Percentiles rank a stretch among this genome's conserved stretches.
Conservation (phyloP, 1,140 invertebrate species). For the Oedothorax gibbosus region DNA sequence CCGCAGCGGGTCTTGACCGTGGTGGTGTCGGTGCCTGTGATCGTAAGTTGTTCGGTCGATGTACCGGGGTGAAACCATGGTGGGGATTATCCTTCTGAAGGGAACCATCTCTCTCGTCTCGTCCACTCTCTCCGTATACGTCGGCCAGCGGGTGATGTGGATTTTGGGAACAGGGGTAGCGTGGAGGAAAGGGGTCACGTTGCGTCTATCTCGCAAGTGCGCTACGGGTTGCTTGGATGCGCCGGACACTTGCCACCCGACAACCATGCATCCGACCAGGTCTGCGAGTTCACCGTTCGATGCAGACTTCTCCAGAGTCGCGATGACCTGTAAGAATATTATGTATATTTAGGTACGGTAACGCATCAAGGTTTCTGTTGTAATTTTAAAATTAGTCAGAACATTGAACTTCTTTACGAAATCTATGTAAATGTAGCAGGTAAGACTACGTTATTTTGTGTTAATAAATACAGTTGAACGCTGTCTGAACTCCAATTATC, state of each 20-base stretch:
- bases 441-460: too few relatives aligned
- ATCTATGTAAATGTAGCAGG: too few relatives aligned
- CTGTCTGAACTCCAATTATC: too few relatives aligned
- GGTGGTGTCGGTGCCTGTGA: slow-evolving; percentile 61
- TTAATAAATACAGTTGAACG: too few relatives aligned
- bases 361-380: too few relatives aligned
- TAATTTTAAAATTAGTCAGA: too few relatives aligned
- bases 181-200: slow-evolving; percentile 47
- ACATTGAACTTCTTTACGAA: too few relatives aligned
- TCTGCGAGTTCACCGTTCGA: slow-evolving; percentile 76
- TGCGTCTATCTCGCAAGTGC: slow-evolving; percentile 23
- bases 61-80: slow-evolving; percentile 67
- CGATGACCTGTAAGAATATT: slow-evolving; percentile 67
- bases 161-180: slow-evolving; percentile 59
- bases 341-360: too few relatives aligned
- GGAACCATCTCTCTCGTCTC: slow-evolving; percentile 64
- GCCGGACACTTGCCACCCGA: slow-evolving; percentile 74
- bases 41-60: slow-evolving; percentile 53
- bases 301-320: slow-evolving; percentile 74
- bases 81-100: slow-evolving; percentile 67
- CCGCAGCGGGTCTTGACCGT: slow-evolving; percentile 40
- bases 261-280: slow-evolving; percentile 74
- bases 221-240: slow-evolving; percentile 25
- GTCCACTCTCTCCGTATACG: slow-evolving; percentile 40
- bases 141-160: slow-evolving; percentile 44